Conservation (phyloP, 2,797 vertebrate species). For the Alfaro cultratus region DNA sequence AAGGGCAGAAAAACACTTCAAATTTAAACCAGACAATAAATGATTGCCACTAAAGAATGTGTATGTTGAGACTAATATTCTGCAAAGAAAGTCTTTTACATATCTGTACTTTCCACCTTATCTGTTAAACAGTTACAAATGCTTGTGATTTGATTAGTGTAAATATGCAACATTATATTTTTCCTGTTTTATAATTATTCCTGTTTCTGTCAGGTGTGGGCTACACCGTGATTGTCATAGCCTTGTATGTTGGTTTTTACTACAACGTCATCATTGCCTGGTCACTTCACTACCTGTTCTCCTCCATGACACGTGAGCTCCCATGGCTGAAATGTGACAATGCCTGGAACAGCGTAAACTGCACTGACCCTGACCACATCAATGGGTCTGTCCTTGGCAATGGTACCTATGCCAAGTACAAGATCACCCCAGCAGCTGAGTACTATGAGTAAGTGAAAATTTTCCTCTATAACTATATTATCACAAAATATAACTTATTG, state of each 20-base stretch:
- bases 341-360: slow-evolving; percentile 92
- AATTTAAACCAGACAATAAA: background rate
- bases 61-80: background rate
- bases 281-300: slow-evolving; percentile 97
- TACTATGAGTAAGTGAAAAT: slow-evolving; percentile 94
- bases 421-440: slow-evolving; percentile 94
- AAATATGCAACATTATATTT: background rate
- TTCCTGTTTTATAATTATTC: background rate
- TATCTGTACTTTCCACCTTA: background rate
- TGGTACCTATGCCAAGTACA: slow-evolving; percentile 91
- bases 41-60: background rate
- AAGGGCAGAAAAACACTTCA: background rate
- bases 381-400: slow-evolving; percentile 85
- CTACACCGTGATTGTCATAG: slow-evolving; percentile 97
- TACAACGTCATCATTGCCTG: slow-evolving; percentile 99
- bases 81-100: background rate
- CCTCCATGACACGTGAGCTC: slow-evolving; percentile 90
- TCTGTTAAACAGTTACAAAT: background rate
- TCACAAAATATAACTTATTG: background rate
- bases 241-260: slow-evolving; percentile 99
- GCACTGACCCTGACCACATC: slow-evolving; percentile 86
- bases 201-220: slow-evolving; percentile 87
- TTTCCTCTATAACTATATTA: background rate
- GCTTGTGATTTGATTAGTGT: background rate
- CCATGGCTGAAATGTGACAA: slow-evolving; percentile 93